Evolutionary conservation across 2,888 invertebrate genomes (phyloP).

Genomic region (Coenonympha glycerion): DNA sequence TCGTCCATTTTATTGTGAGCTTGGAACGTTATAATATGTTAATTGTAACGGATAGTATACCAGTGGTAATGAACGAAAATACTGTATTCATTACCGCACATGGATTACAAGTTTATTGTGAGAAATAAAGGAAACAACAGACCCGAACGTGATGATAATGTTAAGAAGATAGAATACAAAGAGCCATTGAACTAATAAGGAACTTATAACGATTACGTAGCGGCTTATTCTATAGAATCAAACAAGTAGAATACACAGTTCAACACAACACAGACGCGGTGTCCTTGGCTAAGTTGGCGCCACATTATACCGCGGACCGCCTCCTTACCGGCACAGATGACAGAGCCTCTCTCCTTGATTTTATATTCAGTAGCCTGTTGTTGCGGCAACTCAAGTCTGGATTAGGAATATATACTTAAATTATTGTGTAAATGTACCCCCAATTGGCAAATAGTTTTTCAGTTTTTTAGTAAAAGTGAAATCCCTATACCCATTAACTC

Average conservation of each 20-base stretch:
- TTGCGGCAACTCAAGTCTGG: slow-evolving; percentile 36
- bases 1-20: too few species aligned
- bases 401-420: slow-evolving; percentile 51
- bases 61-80: too few species aligned
- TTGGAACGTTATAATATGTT: too few species aligned
- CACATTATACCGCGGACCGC: slow-evolving; percentile 34
- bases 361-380: slow-evolving; percentile 40
- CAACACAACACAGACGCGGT: slow-evolving; percentile 27
- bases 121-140: slow-evolving; percentile 12
- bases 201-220: slow-evolving; percentile 25
- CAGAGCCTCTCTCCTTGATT: slow-evolving; percentile 29
- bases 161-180: slow-evolving; percentile 16
- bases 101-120: background rate
- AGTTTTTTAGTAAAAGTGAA: slow-evolving; percentile 20
- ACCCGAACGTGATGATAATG: slow-evolving; percentile 21
- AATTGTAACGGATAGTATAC: too few species aligned
- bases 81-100: background rate
- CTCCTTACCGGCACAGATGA: slow-evolving; percentile 17
- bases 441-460: slow-evolving; percentile 37
- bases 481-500: background rate
- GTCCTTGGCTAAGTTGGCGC: slow-evolving; percentile 60
- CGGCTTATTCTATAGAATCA: slow-evolving; percentile 4
- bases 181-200: slow-evolving; percentile 14
- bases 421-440: slow-evolving; percentile 41
- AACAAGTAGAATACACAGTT: slow-evolving; percentile 19